A percentile compares a stretch with the other conserved stretches of the same genome.
Conservation (phyloP, 2,113 vertebrate species). For the Rhea pennata region DNA sequence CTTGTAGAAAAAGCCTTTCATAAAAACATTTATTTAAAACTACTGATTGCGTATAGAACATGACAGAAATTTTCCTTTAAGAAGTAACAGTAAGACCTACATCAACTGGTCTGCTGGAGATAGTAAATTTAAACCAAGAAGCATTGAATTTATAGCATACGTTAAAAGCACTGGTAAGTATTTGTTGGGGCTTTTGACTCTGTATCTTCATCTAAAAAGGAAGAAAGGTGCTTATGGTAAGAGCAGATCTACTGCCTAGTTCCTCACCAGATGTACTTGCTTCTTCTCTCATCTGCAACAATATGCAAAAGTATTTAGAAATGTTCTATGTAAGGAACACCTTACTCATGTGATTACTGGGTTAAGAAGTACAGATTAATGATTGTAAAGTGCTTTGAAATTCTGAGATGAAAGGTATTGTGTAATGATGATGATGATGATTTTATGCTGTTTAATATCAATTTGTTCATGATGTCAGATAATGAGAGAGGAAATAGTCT, state of each 20-base stretch:
- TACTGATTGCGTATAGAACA: neutral
- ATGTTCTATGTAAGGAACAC: neutral
- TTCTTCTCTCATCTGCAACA: neutral
- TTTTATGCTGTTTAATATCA: constrained; percentile 16
- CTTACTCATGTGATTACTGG: constrained; percentile 51
- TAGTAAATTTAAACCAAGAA: constrained; percentile 8
- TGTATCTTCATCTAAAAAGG: neutral
- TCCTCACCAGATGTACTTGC: neutral
- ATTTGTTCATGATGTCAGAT: neutral
- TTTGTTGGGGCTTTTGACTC: neutral
- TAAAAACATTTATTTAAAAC: neutral
- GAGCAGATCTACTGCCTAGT: neutral
- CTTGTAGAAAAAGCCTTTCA: neutral
- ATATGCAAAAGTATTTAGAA: constrained; percentile 19
- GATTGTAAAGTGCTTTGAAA: constrained; percentile 43
- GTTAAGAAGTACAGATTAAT: constrained; percentile 31
- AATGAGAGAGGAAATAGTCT: constrained; percentile 8
- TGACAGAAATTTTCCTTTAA: neutral
- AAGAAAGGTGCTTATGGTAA: neutral
- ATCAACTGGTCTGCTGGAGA: constrained; percentile 14
- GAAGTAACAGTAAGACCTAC: neutral
- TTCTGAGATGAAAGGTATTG: constrained; percentile 39
- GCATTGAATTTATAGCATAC: constrained; percentile 10
- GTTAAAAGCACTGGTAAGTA: constrained; percentile 2
- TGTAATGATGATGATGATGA: neutral